Evolutionary conservation across 2,797 vertebrate genomes (phyloP).

Genomic region (Channa striata): DNA sequence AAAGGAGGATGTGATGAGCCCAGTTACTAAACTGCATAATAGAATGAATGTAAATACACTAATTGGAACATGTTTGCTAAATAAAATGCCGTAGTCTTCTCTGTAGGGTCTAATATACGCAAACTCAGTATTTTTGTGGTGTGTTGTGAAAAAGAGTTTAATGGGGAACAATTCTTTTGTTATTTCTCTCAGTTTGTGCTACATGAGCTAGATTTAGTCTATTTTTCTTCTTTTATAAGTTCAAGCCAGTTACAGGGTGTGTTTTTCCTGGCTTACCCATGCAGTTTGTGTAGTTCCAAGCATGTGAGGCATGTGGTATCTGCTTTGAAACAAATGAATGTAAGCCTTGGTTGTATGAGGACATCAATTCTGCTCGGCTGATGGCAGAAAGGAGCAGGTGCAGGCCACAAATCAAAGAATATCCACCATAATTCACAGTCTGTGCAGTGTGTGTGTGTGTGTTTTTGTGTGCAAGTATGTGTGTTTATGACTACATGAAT

Average conservation of each 20-base stretch:
- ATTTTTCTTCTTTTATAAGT: constrained; percentile 24
- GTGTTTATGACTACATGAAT: constrained; percentile 22
- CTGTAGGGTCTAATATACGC: background rate
- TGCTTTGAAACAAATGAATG: constrained; percentile 61
- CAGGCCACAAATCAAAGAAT: constrained; percentile 57
- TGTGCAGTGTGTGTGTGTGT: constrained; percentile 7
- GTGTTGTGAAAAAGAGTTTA: too few species aligned
- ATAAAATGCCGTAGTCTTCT: too few species aligned
- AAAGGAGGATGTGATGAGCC: background rate
- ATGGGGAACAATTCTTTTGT: too few species aligned
- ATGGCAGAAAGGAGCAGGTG: constrained; percentile 68
- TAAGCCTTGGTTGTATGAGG: constrained; percentile 48
- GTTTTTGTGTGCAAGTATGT: background rate
- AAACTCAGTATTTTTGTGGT: too few species aligned
- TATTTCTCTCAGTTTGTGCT: background rate
- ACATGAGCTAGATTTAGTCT: background rate
- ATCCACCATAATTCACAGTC: constrained; percentile 48
- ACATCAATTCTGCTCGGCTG: constrained; percentile 64
- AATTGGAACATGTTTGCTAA: background rate
- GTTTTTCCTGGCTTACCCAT: constrained; percentile 31
- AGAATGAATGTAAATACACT: background rate
- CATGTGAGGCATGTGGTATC: constrained; percentile 51
- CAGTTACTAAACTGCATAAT: background rate
- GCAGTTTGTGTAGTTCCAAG: constrained; percentile 39
- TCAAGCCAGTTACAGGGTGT: constrained; percentile 20